Evolutionary conservation across 1,140 invertebrate species (phyloP).

Genomic region (Leptinotarsa undecemlineata): DNA sequence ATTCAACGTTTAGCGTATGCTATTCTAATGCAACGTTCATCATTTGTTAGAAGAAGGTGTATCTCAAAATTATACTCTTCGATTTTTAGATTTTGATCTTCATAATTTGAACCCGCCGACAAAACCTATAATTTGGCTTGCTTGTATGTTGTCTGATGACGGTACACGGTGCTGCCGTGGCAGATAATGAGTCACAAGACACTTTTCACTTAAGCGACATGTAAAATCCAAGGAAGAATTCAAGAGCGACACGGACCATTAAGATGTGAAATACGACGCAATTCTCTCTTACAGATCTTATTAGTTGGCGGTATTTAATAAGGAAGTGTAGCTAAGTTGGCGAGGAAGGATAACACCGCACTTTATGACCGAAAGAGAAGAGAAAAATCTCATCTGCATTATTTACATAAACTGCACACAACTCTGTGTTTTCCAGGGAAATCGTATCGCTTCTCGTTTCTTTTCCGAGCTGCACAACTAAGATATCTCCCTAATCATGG

Average conservation of each 20-base stretch:
- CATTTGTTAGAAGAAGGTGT: too few relatives aligned
- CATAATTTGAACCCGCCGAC: too few relatives aligned
- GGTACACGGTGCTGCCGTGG: too few relatives aligned
- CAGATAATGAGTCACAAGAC: slow-evolving; percentile 3
- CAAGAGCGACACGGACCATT: slow-evolving; percentile 43
- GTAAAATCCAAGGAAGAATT: slow-evolving; percentile 34
- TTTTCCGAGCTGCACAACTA: slow-evolving; percentile 27
- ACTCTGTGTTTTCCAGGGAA: slow-evolving; percentile 31
- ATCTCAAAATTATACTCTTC: too few relatives aligned
- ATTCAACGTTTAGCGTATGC: too few relatives aligned
- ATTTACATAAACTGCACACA: slow-evolving; percentile 53
- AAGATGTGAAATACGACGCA: slow-evolving; percentile 46
- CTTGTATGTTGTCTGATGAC: too few relatives aligned
- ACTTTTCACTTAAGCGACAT: slow-evolving; percentile 5
- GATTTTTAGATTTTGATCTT: too few relatives aligned
- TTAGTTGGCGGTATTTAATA: slow-evolving; percentile 53
- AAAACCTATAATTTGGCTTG: too few relatives aligned
- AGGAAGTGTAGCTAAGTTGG: slow-evolving; percentile 51
- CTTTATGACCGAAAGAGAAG: slow-evolving; percentile 49
- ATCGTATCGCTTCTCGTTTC: slow-evolving; percentile 8
- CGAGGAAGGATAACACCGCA: slow-evolving; percentile 48
- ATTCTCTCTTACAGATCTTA: slow-evolving; percentile 50
- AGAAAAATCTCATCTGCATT: slow-evolving; percentile 55
- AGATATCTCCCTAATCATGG: slow-evolving; percentile 41
- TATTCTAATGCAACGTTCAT: too few relatives aligned